Conservation (phyloP, 2,888 invertebrate species). For the Agrypnus murinus region DNA sequence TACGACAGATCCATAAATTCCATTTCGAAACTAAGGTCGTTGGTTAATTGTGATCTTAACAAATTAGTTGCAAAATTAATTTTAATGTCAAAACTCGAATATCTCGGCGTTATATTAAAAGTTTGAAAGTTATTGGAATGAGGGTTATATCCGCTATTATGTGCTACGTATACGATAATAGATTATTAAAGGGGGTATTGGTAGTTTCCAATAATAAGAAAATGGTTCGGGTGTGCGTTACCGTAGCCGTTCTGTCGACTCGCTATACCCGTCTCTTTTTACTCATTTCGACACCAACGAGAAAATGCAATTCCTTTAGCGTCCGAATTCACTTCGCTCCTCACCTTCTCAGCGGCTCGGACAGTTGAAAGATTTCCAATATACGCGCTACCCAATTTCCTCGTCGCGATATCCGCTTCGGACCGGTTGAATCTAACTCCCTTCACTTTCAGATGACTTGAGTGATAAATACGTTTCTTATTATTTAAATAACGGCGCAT, state of each 20-base stretch:
- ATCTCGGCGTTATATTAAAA: no score
- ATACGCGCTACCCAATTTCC: constrained; percentile 71
- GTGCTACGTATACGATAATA: neutral
- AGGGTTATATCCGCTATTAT: no score
- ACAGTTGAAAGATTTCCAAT: constrained; percentile 72
- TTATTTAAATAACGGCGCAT: constrained; percentile 56
- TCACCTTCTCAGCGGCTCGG: constrained; percentile 67
- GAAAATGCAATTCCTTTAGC: constrained; percentile 67
- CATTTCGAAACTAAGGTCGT: no score
- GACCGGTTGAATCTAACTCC: constrained; percentile 66
- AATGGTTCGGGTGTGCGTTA: constrained; percentile 40
- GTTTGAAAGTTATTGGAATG: no score
- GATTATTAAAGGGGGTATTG: constrained; percentile 14
- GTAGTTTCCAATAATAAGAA: constrained; percentile 50
- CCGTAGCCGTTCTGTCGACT: constrained; percentile 44
- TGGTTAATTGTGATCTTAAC: no score
- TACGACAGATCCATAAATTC: no score
- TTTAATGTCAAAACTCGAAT: no score
- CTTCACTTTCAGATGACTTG: constrained; percentile 67
- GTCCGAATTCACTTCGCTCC: constrained; percentile 61
- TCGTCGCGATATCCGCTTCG: constrained; percentile 66
- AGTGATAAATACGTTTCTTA: constrained; percentile 66
- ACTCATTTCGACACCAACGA: constrained; percentile 59
- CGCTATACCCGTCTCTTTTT: constrained; percentile 53
- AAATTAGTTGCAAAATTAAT: no score